Base-by-base conservation (phyloP, 2,113 vertebrate species). In the Daphoenositta chrysoptera region DNA sequence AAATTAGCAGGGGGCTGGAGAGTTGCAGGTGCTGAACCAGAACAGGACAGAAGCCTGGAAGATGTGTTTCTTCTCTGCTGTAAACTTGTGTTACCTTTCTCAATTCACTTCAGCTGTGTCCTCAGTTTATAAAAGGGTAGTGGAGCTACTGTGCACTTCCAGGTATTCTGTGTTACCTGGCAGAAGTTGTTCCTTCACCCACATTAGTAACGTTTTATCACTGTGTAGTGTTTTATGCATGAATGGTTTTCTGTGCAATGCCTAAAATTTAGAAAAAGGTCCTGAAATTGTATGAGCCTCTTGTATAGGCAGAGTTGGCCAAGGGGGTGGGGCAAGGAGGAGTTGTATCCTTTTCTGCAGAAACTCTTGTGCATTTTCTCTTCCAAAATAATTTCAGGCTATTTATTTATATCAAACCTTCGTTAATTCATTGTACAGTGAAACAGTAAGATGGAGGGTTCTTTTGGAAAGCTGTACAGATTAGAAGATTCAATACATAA, bases 401-500 rank as follows among this genome's bases (percentile, higher is more conserved):
- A 33, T 82, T 87, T 70, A 58, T 94, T 84, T 68, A 51, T 91
- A 79, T 54, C 54, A 80, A 54, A 15, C 24, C 9, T 87, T 80
- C 9, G 7, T 54, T 66, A 66, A 70, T 75, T 73, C 16, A 7
- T 42, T 48, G 16, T 50, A 42, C 20, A 75, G 60, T 39, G 51
- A 58, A 78, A 19, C 10, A 71, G 19, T 70, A 90, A 90, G n/a
- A 50, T 20, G 71, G 28, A 13, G 50, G 40, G 5, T 48, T 82
- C 65, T 76, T 76, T 80, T 15, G 66, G 63, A 83, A 86, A 69
- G 54, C 71, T 79, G n/a, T 73, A 22, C 23, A 57, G 35, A 31
- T 70, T 19, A 81, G 60, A 63, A 82, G 30, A 42, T 66, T 65
- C 21, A 65, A 26, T 35, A 19, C 2, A 0, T 66, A 44, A 83